Evolutionary conservation across 2,888 invertebrate species (phyloP).

Genomic region (Stictocephala bisonia): DNA sequence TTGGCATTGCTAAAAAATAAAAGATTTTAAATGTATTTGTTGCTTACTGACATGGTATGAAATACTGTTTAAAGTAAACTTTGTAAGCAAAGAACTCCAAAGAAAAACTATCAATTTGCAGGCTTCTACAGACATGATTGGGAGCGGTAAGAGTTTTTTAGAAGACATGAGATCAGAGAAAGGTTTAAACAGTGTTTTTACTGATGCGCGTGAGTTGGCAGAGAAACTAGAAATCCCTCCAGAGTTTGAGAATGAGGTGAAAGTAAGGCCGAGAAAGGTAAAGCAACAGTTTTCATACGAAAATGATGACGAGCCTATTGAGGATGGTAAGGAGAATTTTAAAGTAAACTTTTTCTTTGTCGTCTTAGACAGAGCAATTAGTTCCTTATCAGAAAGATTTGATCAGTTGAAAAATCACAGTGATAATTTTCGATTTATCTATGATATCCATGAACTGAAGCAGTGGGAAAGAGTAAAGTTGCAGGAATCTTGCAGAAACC

Average conservation of each 20-base stretch:
- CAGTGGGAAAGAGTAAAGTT: too few species aligned
- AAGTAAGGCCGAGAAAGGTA: slow-evolving; percentile 2
- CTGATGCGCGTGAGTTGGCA: neutral
- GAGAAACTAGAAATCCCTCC: neutral
- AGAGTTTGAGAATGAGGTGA: too few species aligned
- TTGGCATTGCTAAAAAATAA: slow-evolving; percentile 24
- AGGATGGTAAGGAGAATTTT: neutral
- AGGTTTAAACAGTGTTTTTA: neutral
- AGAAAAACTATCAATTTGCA: neutral
- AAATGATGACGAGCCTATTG: slow-evolving; percentile 8
- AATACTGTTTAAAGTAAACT: slow-evolving; percentile 5
- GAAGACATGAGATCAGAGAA: neutral
- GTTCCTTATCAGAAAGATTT: neutral
- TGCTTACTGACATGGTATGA: slow-evolving; percentile 26
- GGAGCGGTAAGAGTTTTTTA: neutral
- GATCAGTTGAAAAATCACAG: too few species aligned
- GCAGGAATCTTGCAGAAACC: too few species aligned
- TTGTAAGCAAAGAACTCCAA: slow-evolving; percentile 11
- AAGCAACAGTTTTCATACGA: neutral
- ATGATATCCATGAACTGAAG: neutral
- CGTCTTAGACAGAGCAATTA: neutral
- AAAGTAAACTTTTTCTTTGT: slow-evolving; percentile 25
- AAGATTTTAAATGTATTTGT: slow-evolving; percentile 16
- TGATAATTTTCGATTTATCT: neutral
- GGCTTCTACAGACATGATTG: neutral